Evolutionary conservation across 1,140 invertebrate species (phyloP).

Genomic region (Cephus cinctus): DNA sequence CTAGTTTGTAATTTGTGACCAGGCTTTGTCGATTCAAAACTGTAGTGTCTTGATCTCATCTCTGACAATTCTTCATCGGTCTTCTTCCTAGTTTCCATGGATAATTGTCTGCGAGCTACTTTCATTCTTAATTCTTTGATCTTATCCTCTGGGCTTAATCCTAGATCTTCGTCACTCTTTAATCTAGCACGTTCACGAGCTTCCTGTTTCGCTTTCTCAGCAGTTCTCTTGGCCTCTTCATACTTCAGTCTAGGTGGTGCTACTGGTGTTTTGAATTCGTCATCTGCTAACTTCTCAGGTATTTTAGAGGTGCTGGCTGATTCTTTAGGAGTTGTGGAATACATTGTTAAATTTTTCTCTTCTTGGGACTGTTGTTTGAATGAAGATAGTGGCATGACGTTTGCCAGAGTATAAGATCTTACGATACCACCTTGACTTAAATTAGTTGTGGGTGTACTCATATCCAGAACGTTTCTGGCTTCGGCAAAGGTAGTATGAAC

Average conservation of each 20-base stretch:
- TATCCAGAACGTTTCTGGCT: constrained; percentile 30
- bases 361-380: too few species aligned
- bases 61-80: constrained; percentile 37
- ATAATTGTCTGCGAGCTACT: constrained; percentile 43
- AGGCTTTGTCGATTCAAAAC: constrained; percentile 31
- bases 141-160: constrained; percentile 71
- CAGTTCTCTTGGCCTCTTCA: constrained; percentile 54
- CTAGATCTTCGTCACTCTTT: constrained; percentile 71
- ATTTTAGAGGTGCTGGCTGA: too few species aligned
- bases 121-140: constrained; percentile 59
- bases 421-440: too few species aligned
- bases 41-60: constrained; percentile 44
- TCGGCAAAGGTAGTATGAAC: constrained; percentile 36
- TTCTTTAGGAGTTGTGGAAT: too few species aligned
- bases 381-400: too few species aligned
- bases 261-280: constrained; percentile 51
- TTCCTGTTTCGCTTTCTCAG: constrained; percentile 65
- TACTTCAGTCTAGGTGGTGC: constrained; percentile 51
- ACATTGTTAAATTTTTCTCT: too few species aligned
- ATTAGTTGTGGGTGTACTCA: too few species aligned
- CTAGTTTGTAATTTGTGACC: constrained; percentile 43
- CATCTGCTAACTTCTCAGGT: constrained; percentile 5
- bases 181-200: constrained; percentile 67
- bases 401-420: too few species aligned
- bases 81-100: constrained; percentile 38